phyloP scores from a whole-genome alignment of 1,140 invertebrate species.

The Drosophila willistoni region DNA sequence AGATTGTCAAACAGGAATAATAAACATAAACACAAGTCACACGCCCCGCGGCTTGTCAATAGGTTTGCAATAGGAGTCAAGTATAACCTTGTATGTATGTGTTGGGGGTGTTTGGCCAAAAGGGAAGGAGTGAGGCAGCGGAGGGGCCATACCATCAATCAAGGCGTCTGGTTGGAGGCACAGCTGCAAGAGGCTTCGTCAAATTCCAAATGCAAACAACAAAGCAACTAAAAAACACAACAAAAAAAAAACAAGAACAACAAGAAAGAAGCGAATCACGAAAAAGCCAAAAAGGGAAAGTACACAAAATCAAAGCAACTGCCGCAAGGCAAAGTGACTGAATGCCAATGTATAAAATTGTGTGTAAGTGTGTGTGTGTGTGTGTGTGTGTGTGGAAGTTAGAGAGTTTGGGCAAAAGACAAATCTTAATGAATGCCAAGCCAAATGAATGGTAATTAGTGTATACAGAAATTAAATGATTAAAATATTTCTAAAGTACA shows the following conservation, averaged over 20 bases:
- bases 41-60: constrained; percentile 9
- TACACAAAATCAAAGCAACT: constrained; percentile 40
- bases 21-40: constrained; percentile 44
- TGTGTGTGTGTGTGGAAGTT: too few species aligned
- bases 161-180: constrained; percentile 22
- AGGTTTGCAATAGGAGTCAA: not conserved
- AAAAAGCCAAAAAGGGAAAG: not conserved
- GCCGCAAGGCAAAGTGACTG: constrained; percentile 18
- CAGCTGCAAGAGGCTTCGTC: constrained; percentile 53
- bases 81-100: not conserved
- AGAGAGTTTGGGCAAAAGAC: not conserved
- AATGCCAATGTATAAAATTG: not conserved
- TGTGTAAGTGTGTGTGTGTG: too few species aligned
- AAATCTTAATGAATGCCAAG: not conserved
- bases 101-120: not conserved
- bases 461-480: not conserved
- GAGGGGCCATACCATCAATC: constrained; percentile 32
- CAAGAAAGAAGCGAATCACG: constrained; percentile 5
- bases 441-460: constrained; percentile 2
- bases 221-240: constrained; percentile 14
- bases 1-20: constrained; percentile 53
- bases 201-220: constrained; percentile 57
- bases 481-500: not conserved
- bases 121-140: not conserved
- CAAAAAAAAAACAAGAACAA: not conserved